phyloP scores from a whole-genome alignment of 1,140 invertebrate species.

The Drosophila micromelanica region DNA sequence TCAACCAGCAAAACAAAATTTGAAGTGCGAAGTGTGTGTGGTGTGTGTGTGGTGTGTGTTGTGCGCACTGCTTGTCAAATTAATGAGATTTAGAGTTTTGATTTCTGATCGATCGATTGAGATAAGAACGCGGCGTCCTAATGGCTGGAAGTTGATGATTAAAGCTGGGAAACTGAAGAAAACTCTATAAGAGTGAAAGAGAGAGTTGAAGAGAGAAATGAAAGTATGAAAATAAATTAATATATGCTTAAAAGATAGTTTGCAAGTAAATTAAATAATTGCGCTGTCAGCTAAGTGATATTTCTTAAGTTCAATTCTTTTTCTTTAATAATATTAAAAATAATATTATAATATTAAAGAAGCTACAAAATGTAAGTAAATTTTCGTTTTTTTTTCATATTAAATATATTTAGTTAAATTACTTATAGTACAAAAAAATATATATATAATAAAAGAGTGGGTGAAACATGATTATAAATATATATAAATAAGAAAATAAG shows the following conservation, averaged over 20 bases:
- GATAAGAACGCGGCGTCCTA: conserved; percentile 35
- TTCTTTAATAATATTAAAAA: no score
- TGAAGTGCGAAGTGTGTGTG: conserved; percentile 12
- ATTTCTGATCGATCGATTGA: conserved; percentile 73
- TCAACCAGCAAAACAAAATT: neutral
- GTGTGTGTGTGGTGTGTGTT: conserved; percentile 26
- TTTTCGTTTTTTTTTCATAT: no score
- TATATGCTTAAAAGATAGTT: neutral
- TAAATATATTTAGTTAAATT: no score
- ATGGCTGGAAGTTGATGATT: conserved; percentile 1
- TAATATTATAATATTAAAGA: no score
- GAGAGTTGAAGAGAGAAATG: neutral
- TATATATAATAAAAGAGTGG: no score
- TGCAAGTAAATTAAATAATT: neutral
- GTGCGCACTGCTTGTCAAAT: conserved; percentile 64
- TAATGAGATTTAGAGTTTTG: conserved; percentile 77
- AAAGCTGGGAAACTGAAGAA: neutral
- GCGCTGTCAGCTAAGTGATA: neutral
- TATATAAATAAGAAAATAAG: no score
- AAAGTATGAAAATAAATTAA: conserved; percentile 1
- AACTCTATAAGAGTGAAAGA: no score
- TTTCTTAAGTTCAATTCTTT: no score
- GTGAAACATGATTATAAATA: no score
- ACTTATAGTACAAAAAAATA: no score
- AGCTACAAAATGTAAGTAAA: no score